Evolutionary conservation across 1,140 invertebrate species (phyloP).

Genomic region (Venturia canescens): DNA sequence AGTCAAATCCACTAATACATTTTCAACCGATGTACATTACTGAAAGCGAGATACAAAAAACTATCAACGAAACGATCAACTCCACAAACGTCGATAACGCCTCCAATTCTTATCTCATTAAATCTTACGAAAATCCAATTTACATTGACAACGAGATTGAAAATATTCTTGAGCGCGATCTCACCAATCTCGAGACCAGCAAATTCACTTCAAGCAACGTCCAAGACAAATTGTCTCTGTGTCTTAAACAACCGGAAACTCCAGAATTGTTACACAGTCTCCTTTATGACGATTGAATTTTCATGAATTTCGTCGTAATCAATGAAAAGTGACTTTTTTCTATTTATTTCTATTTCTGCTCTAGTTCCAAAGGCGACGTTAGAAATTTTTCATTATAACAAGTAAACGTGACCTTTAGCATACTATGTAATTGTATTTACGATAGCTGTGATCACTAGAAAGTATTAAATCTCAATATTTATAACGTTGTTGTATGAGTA

Average conservation of each 20-base stretch:
- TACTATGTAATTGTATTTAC: no score
- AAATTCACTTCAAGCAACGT: constrained; percentile 60
- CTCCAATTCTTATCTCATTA: constrained; percentile 64
- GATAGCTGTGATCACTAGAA: no score
- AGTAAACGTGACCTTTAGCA: no score
- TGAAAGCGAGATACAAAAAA: constrained; percentile 71
- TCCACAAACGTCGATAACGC: constrained; percentile 60
- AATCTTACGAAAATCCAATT: constrained; percentile 68
- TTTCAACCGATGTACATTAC: constrained; percentile 68
- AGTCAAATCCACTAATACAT: constrained; percentile 23
- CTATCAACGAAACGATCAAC: constrained; percentile 70
- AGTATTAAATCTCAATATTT: no score
- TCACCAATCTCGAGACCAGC: constrained; percentile 63
- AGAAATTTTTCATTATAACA: no score
- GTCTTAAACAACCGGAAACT: constrained; percentile 71
- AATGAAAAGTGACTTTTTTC: constrained; percentile 14
- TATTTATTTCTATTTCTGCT: constrained; percentile 14
- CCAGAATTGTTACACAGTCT: constrained; percentile 71
- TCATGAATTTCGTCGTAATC: background rate
- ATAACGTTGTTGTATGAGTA: no score
- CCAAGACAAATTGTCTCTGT: constrained; percentile 67
- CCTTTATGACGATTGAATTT: constrained; percentile 69
- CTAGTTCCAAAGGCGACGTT: no score
- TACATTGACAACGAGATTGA: constrained; percentile 72
- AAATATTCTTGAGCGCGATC: constrained; percentile 69